phyloP scores from a whole-genome alignment of 2,888 invertebrate genomes.

The Norana najaformis region DNA sequence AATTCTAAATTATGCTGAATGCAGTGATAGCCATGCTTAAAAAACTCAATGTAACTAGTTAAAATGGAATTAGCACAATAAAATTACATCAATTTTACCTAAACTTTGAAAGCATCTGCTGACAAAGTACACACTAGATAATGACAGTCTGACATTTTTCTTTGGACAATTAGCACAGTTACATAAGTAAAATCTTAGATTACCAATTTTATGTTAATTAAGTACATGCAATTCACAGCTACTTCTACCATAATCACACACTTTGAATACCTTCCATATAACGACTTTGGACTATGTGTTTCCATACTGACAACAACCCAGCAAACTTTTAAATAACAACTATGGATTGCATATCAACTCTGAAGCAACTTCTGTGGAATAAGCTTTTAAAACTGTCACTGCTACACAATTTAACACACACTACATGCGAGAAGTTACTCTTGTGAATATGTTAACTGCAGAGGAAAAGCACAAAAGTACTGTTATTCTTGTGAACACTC shows the following conservation, averaged over 20 bases:
- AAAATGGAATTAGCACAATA: not conserved
- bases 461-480: too few species aligned
- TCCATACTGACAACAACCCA: not conserved
- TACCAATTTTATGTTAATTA: too few species aligned
- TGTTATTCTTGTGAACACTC: too few species aligned
- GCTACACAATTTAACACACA: conserved; percentile 4
- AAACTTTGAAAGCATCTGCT: not conserved
- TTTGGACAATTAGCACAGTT: not conserved
- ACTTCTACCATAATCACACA: not conserved
- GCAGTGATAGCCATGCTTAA: not conserved
- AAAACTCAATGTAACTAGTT: not conserved
- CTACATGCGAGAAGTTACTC: not conserved
- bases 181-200: not conserved
- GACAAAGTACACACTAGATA: not conserved
- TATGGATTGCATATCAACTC: not conserved
- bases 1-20: not conserved
- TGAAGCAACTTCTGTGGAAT: not conserved
- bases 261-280: not conserved
- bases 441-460: conserved; percentile 4
- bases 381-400: not conserved
- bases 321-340: not conserved
- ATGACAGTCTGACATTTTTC: not conserved
- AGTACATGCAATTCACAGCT: not conserved
- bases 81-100: not conserved
- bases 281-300: not conserved